These are phyloP conservation scores for Passer montanus DNA, from an alignment of 2,113 vertebrate genomes.

Conservation along the genomic window DNA sequence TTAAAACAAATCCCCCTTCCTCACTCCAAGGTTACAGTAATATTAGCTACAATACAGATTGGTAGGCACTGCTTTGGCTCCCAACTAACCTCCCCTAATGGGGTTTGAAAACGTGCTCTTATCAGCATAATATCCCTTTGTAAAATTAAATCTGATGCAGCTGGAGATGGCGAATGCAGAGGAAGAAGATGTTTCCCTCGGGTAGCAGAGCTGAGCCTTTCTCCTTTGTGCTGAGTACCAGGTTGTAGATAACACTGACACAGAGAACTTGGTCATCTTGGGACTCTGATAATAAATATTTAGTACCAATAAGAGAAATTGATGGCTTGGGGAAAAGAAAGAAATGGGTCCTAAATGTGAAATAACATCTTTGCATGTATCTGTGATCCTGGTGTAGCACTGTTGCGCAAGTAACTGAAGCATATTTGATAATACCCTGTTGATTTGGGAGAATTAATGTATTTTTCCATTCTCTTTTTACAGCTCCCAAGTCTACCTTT, in stretches of 20 bases:
- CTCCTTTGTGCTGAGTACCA: neutral
- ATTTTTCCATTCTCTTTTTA: slow-evolving; percentile 48
- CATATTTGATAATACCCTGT: neutral
- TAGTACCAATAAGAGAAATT: neutral
- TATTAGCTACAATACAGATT: neutral
- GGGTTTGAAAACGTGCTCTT: neutral
- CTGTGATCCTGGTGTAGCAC: neutral
- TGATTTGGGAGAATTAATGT: neutral
- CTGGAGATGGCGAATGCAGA: slow-evolving; percentile 29
- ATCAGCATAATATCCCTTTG: neutral
- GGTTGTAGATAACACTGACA: neutral
- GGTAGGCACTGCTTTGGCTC: neutral
- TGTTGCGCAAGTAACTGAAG: neutral
- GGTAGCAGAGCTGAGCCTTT: neutral
- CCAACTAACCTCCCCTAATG: neutral
- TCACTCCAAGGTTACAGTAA: neutral
- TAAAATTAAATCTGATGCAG: slow-evolving; percentile 39
- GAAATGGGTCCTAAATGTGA: neutral
- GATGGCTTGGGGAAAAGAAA: neutral
- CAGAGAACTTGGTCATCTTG: neutral
- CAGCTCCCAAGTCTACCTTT: slow-evolving; percentile 81
- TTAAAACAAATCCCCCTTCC: neutral
- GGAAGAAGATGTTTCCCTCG: neutral
- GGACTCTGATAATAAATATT: neutral
- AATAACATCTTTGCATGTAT: neutral